Evolutionary conservation across 2,797 vertebrate species (phyloP), one percentile per base, ranked within the genome.

Genomic region (Morelia viridis): DNA sequence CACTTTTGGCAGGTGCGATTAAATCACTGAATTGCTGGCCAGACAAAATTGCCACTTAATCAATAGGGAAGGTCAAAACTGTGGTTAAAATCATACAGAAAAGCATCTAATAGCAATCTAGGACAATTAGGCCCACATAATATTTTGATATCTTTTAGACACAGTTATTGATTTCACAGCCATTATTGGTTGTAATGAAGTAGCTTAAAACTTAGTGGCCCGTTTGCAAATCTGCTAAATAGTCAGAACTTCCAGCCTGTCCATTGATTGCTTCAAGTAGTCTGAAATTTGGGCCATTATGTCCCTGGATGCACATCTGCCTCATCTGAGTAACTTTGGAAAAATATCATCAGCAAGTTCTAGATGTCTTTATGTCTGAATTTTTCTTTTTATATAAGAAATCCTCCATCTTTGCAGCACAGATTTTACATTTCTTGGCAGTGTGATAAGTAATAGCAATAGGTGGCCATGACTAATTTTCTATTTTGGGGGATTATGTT

Each of bases 41-140:
- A 91, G 93, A 96, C 96, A 96, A 97, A 97, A 98, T 97, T 97
- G 96, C 96, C 90, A 94, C 95, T 95, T 96, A 97, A 96, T 97
- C 96, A 96, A 97, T 97, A 96, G 3, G 90, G 96, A 96, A 96
- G 96, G 96, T 97, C 96, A 97, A 94, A 94, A 96, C 93, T 95
- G 91, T 94, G 94, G 71, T 80, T 80, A 95, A 95, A 96, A 93
- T 93, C 95, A 95, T 95, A 92, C 87, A 94, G 93, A 90, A 94
- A 93, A 95, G 31, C 87, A 95, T 41, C 62, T 91, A 87, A 96
- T 93, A 93, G 96, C 95, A 93, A 88, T 91, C 68, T 64, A 94
- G 28, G 58, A 57, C 93, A 61, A 24, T 94, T 76, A 94, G 95
- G 95, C 85, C 31, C 53, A 91, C 41, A 86, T 92, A 85, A 94